A percentile compares a stretch with the other conserved stretches of the same genome.
These are phyloP conservation scores for Nanorana parkeri DNA, from an alignment of 2,113 vertebrate genomes.

Conservation along the genomic window DNA sequence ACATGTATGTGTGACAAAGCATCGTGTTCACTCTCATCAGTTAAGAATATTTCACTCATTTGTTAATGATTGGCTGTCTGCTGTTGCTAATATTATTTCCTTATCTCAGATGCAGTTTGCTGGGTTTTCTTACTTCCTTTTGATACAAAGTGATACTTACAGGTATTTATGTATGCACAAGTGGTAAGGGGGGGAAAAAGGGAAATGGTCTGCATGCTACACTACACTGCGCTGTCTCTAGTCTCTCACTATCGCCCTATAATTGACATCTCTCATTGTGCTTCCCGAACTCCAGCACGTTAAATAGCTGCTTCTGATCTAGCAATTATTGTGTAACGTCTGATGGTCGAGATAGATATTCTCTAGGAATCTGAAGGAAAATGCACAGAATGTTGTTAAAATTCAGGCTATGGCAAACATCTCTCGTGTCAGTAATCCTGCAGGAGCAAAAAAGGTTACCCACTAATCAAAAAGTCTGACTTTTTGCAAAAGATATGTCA, in stretches of 20 bases:
- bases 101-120: conserved; percentile 5
- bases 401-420: conserved; percentile 34
- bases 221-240: neutral
- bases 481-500: conserved; percentile 18
- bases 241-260: conserved; percentile 7
- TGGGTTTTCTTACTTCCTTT: neutral
- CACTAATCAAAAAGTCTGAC: conserved; percentile 17
- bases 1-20: too few relatives aligned
- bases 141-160: neutral
- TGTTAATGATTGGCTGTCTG: too few relatives aligned
- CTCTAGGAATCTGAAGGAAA: conserved; percentile 35
- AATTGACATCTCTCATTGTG: conserved; percentile 22
- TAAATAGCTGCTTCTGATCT: conserved; percentile 9
- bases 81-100: neutral
- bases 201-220: neutral
- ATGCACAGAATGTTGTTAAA: conserved; percentile 13
- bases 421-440: conserved; percentile 31
- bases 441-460: conserved; percentile 29
- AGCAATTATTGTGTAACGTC: conserved; percentile 27
- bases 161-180: neutral
- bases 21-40: too few relatives aligned
- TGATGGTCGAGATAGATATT: conserved; percentile 6
- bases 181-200: neutral
- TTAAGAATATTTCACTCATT: too few relatives aligned
- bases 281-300: conserved; percentile 27